Evolutionary conservation across 2,113 vertebrate species (phyloP), one percentile per base, ranked within the genome.

Genomic region (Hylia prasina): DNA sequence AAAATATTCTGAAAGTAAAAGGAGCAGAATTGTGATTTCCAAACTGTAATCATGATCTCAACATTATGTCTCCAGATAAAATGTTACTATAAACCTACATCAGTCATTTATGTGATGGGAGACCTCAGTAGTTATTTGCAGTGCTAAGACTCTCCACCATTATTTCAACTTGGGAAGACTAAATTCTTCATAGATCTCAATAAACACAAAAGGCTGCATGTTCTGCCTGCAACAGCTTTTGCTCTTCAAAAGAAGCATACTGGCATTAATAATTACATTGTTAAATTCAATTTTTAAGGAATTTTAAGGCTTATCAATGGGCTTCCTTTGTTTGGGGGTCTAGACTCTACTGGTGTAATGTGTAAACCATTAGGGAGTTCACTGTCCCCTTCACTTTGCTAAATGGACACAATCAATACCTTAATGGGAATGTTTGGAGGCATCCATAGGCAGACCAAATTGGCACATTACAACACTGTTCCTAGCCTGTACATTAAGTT

Each of bases 321-420:
- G 44, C 50, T 95, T 93, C 65, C 42, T 90, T 92, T 94, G 28
- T 86, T 94, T 92, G 39, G 33, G 61, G 69, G 22, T 61, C 61
- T 65, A 91, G 51, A 68, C 51, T 66, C 70, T 75, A 90, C 65
- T 83, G 61, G 92, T 89, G 23, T 91, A 94, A 97, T 61, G 51
- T 45, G 78, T 54, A 97, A 95, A 89, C 63, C 93, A 89, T 70
- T 89, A 68, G 44, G 48, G 91, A 95, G 50, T 93, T 97, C 86
- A 76, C 54, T 50, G 65, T 69, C 90, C 91, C 51, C 53, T 97
- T 94, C 77, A 64, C 45, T 96, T 96, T 89, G 92, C 73, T 97
- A 97, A 97, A 92, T 81, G 80, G 93, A 96, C 78, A 97, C 71
- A 97, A 98, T 98, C 96, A 98, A 97, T 97, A 97, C 53, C 90